A percentile compares a stretch with the other conserved stretches of the same genome.
Evolutionary conservation across 2,113 vertebrate genomes (phyloP).

Genomic region (Ammospiza caudacuta): DNA sequence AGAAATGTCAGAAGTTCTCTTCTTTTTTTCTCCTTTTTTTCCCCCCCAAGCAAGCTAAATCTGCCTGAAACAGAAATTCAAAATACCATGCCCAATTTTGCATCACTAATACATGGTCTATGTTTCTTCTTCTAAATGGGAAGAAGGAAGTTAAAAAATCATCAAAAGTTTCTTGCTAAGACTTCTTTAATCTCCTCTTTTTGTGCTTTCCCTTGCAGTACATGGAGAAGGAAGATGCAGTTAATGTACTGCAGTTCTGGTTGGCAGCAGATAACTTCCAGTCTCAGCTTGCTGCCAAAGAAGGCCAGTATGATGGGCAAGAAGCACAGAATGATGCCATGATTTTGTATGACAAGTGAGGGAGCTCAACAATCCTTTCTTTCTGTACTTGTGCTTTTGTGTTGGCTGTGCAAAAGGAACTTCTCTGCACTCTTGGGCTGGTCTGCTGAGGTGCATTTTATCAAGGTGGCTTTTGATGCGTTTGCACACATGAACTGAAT

Average conservation of each 20-base stretch:
- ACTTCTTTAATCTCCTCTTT: not conserved
- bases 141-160: not conserved
- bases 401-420: not conserved
- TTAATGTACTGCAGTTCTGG: constrained; percentile 97
- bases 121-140: not conserved
- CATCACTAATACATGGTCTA: not conserved
- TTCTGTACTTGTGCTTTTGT: not conserved
- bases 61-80: not conserved
- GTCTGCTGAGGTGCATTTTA: not conserved
- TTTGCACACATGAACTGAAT: not conserved
- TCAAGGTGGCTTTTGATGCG: not conserved
- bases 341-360: constrained; percentile 99
- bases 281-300: constrained; percentile 94
- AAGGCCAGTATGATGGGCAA: constrained; percentile 97
- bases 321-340: constrained; percentile 98
- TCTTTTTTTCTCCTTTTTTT: too few species aligned
- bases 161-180: not conserved
- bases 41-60: not conserved
- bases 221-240: constrained; percentile 98
- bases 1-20: not conserved
- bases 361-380: not conserved
- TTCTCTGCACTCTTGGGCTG: not conserved
- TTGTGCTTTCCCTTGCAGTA: constrained; percentile 78
- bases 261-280: constrained; percentile 98
- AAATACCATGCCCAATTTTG: not conserved